Conservation (phyloP, 2,888 invertebrate species). For the Harmothoe impar region DNA sequence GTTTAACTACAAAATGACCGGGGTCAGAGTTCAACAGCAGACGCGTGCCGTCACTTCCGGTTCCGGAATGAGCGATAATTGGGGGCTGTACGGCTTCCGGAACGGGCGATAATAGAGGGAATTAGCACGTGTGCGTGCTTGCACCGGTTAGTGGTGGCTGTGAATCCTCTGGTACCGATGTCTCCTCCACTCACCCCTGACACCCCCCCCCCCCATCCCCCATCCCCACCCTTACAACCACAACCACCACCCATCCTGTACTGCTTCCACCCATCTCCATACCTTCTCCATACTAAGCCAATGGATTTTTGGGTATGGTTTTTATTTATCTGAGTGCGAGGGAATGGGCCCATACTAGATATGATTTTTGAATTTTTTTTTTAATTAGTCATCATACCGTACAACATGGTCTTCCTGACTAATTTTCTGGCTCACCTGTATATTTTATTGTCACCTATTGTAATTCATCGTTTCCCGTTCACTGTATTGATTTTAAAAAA, state of each 20-base stretch:
- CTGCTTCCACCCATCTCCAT: neutral
- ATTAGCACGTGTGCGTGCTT: slow-evolving; percentile 2
- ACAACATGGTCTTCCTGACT: too few species aligned
- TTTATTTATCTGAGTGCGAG: too few species aligned
- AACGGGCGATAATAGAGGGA: slow-evolving; percentile 11
- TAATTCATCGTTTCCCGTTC: too few species aligned
- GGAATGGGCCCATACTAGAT: too few species aligned
- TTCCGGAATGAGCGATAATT: slow-evolving; percentile 30
- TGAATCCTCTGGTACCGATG: neutral
- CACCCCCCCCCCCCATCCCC: neutral
- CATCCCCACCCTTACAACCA: neutral
- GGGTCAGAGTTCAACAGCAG: slow-evolving; percentile 35
- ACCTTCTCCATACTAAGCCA: neutral
- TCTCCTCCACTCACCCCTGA: neutral
- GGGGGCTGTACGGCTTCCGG: neutral
- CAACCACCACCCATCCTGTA: neutral
- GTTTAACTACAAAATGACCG: slow-evolving; percentile 35
- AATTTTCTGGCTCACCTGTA: too few species aligned
- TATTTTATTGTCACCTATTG: too few species aligned
- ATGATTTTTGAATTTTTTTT: too few species aligned
- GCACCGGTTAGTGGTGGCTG: neutral
- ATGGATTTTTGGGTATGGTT: neutral
- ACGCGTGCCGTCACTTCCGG: slow-evolving; percentile 39
- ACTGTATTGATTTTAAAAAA: too few species aligned
- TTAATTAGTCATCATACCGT: too few species aligned